Evolutionary conservation across 1,140 invertebrate genomes (phyloP).

Genomic region (Procambarus clarkii): DNA sequence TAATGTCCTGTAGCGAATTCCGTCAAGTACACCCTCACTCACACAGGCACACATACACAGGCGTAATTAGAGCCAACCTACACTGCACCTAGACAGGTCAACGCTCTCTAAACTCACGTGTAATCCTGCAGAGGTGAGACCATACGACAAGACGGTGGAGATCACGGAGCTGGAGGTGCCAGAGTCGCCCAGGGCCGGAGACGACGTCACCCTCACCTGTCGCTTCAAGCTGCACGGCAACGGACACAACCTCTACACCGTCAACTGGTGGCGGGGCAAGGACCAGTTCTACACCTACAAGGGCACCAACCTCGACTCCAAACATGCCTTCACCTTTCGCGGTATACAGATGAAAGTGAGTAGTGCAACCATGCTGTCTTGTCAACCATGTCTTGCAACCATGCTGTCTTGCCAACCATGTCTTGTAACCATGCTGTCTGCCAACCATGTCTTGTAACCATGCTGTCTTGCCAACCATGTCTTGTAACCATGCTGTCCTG

Average conservation of each 20-base stretch:
- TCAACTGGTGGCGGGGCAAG: conserved; percentile 89
- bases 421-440: too few relatives aligned
- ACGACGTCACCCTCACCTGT: conserved; percentile 80
- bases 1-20: too few relatives aligned
- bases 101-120: background rate
- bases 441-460: too few relatives aligned
- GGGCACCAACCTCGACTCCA: conserved; percentile 81
- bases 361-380: too few relatives aligned
- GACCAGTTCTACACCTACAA: conserved; percentile 87
- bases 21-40: too few relatives aligned
- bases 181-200: conserved; percentile 38
- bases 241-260: conserved; percentile 82
- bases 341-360: conserved; percentile 86
- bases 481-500: too few relatives aligned
- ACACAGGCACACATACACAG: too few relatives aligned
- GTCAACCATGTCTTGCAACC: too few relatives aligned
- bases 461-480: too few relatives aligned
- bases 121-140: background rate
- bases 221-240: conserved; percentile 86
- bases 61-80: too few relatives aligned
- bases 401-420: too few relatives aligned
- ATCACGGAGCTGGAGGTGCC: conserved; percentile 60
- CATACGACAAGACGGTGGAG: conserved; percentile 53
- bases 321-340: conserved; percentile 81
- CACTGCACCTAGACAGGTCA: too few relatives aligned